These are phyloP conservation scores for Drosophila fulvimacula DNA, from an alignment of 2,888 invertebrate species.

Conservation along the genomic window DNA sequence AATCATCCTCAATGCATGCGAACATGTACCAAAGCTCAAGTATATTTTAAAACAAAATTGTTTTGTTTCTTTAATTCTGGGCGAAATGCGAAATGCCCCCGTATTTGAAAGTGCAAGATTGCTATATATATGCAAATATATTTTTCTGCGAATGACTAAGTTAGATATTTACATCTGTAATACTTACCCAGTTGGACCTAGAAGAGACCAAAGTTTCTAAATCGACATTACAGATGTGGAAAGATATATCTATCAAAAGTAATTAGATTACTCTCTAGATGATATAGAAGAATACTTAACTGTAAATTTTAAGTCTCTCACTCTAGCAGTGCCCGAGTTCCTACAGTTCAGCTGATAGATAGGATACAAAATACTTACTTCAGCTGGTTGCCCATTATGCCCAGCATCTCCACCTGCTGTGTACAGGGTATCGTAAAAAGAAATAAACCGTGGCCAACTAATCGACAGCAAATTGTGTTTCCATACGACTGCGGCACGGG, in stretches of 20 bases:
- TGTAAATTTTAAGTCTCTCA: neutral
- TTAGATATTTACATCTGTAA: neutral
- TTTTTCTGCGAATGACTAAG: neutral
- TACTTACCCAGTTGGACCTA: neutral
- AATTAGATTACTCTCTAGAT: neutral
- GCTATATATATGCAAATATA: neutral
- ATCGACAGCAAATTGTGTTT: slow-evolving; percentile 55
- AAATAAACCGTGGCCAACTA: slow-evolving; percentile 35
- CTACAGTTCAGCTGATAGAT: neutral
- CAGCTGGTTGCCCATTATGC: neutral
- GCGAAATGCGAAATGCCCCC: neutral
- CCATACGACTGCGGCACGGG: slow-evolving; percentile 28
- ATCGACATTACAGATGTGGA: neutral
- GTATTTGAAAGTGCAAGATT: neutral
- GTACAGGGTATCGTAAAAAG: slow-evolving; percentile 14
- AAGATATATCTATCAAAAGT: neutral
- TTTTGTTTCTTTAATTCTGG: neutral
- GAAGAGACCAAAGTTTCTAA: neutral
- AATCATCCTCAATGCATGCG: neutral
- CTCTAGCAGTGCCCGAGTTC: neutral
- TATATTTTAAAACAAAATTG: neutral
- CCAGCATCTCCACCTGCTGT: neutral
- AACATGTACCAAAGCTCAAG: neutral
- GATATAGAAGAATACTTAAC: neutral
- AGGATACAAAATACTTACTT: neutral